Percentiles rank a stretch among this genome's conserved stretches.
Conservation (phyloP, 2,113 vertebrate genomes). For the Capricornis sumatraensis region DNA sequence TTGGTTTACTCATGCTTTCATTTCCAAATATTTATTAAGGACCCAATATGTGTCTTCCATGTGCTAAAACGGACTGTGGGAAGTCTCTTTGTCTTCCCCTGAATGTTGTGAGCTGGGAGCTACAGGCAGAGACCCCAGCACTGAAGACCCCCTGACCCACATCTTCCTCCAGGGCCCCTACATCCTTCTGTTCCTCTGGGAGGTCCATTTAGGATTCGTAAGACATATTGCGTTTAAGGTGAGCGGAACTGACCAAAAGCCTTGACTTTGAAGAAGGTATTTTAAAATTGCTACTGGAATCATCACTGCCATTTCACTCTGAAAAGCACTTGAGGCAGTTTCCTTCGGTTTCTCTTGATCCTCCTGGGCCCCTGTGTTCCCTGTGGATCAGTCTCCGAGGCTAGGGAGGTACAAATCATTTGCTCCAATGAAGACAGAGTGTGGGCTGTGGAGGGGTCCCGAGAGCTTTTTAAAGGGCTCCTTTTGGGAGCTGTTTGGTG, state of each 20-base stretch:
- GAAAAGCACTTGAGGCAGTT: neutral
- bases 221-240: neutral
- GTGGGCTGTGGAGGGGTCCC: neutral
- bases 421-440: neutral
- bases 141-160: rapidly evolving
- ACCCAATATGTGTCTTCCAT: neutral
- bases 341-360: neutral
- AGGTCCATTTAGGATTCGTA: rapidly evolving
- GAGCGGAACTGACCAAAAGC: neutral
- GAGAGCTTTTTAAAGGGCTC: neutral
- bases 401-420: neutral
- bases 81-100: neutral
- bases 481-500: neutral
- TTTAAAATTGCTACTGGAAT: neutral
- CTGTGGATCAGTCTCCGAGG: rapidly evolving
- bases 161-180: rapidly evolving
- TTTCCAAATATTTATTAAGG: neutral
- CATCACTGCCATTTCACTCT: neutral
- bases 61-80: neutral
- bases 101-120: rapidly evolving
- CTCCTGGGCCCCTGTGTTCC: rapidly evolving
- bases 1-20: neutral
- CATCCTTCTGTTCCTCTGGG: neutral
- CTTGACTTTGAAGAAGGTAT: neutral
- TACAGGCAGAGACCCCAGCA: too few species aligned